Base-by-base conservation (phyloP, 2,113 vertebrate species). In the Narcine bancroftii region DNA sequence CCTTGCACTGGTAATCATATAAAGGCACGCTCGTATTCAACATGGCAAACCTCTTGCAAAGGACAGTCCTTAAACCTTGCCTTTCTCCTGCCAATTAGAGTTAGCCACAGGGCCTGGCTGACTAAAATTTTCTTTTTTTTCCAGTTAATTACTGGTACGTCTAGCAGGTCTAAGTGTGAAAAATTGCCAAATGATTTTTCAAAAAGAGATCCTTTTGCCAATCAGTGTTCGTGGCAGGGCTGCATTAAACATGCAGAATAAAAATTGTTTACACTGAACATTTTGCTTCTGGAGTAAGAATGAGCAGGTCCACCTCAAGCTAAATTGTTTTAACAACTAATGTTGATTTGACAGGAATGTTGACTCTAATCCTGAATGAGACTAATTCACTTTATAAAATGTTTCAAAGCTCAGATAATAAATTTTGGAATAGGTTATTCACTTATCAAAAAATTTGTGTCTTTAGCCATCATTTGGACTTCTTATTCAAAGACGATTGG, bases 401-500 rank as follows among this genome's bases (percentile, higher is more conserved):
- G n/a, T 42, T n/a, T 66, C 36, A 42, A 66, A 17, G 63, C 60
- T 89, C 65, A 65, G 89, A 91, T 29, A 47, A 69, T 69, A 91
- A 42, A 91, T 91, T 69, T 42, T 91, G 36, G 63, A 47, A 91
- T 71, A 91, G 71, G 3, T 69, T 91, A 47, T 33, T 91, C 65
- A 29, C 17, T 91, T 69, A 45, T 91, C 63, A 69, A 69, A 39
- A 69, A 91, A 71, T 91, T 91, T 42, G 87, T 42, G 24, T 66
- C 87, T 89, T 89, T 91, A 39, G 24, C 89, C 60, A 91, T 91
- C 89, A 91, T 91, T 91, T 91, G 65, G 63, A 47, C 45, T 91
- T 91, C 89, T 69, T 91, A 71, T 91, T 91, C 13, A 47, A 45
- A 39, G 65, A 21, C 69, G 65, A 71, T 91, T 91, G 71, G 66